phyloP scores from a whole-genome alignment of 1,140 invertebrate species.

The Pissodes strobi region DNA sequence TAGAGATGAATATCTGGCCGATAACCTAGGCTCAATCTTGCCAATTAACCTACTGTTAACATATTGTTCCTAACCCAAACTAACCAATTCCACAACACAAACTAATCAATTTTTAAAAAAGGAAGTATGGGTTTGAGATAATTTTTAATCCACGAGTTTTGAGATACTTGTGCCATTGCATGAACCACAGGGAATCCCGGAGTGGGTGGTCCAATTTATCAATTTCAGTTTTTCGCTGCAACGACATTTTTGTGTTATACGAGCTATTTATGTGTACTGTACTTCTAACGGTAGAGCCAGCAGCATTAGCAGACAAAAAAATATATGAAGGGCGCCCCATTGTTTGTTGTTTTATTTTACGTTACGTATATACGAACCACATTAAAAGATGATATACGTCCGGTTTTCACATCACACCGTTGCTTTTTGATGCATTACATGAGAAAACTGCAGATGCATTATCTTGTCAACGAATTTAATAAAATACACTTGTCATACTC shows the following conservation, averaged over 20 bases:
- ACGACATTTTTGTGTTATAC: conserved; percentile 41
- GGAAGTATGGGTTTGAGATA: too few species aligned
- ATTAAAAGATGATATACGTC: conserved; percentile 39
- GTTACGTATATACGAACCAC: conserved; percentile 29
- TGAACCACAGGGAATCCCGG: background rate
- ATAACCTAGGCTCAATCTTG: too few species aligned
- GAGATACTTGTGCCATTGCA: too few species aligned
- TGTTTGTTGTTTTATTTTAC: conserved; percentile 41
- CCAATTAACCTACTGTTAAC: too few species aligned
- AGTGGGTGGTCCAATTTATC: conserved; percentile 40
- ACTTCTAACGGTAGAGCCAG: conserved; percentile 22
- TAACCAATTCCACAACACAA: too few species aligned
- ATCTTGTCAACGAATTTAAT: conserved; percentile 34
- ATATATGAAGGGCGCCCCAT: conserved; percentile 39
- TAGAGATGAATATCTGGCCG: too few species aligned
- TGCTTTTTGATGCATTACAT: conserved; percentile 34
- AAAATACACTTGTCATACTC: conserved; percentile 31
- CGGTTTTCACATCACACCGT: conserved; percentile 29
- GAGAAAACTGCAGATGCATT: conserved; percentile 34
- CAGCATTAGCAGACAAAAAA: conserved; percentile 41
- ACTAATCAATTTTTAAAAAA: too few species aligned
- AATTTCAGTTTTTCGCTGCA: conserved; percentile 42
- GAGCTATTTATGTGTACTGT: conserved; percentile 38
- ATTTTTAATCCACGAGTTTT: too few species aligned
- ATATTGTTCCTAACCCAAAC: too few species aligned